Evolutionary conservation across 2,888 invertebrate species (phyloP).

Genomic region (Xanthorhoe spadicearia): DNA sequence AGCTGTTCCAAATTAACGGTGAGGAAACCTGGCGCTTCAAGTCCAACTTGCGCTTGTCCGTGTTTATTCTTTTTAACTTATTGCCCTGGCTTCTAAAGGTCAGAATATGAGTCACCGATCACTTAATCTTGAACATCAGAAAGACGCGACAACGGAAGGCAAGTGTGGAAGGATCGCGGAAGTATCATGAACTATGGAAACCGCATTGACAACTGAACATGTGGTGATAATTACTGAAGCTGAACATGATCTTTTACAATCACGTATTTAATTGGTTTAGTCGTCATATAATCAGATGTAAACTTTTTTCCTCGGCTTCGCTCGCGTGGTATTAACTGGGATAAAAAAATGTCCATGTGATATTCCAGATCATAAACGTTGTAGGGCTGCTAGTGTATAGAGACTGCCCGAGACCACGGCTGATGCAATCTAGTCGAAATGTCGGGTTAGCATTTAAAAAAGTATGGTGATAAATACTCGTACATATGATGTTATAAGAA

Average conservation of each 20-base stretch:
- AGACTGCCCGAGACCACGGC: too few species aligned
- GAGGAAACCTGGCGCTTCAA: slow-evolving; percentile 6
- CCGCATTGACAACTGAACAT: neutral
- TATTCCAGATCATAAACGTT: neutral
- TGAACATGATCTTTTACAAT: neutral
- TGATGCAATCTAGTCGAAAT: too few species aligned
- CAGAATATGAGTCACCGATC: slow-evolving; percentile 17
- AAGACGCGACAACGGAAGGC: slow-evolving; percentile 20
- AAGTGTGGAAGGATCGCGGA: slow-evolving; percentile 20
- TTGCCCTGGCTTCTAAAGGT: slow-evolving; percentile 18
- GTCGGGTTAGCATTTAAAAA: too few species aligned
- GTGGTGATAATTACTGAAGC: neutral
- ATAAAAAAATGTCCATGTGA: neutral
- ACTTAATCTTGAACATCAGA: slow-evolving; percentile 16
- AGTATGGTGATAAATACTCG: too few species aligned
- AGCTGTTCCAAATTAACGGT: slow-evolving; percentile 11
- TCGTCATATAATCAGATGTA: too few species aligned
- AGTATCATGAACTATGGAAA: slow-evolving; percentile 10
- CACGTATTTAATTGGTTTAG: too few species aligned
- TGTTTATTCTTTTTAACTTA: slow-evolving; percentile 7
- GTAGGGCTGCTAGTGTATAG: too few species aligned
- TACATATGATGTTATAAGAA: too few species aligned
- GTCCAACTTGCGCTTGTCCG: slow-evolving; percentile 5
- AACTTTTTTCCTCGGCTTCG: too few species aligned
- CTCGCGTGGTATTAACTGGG: too few species aligned